These are phyloP conservation scores for Notolabrus celidotus DNA, from an alignment of 2,797 vertebrate genomes.

Conservation along the genomic window DNA sequence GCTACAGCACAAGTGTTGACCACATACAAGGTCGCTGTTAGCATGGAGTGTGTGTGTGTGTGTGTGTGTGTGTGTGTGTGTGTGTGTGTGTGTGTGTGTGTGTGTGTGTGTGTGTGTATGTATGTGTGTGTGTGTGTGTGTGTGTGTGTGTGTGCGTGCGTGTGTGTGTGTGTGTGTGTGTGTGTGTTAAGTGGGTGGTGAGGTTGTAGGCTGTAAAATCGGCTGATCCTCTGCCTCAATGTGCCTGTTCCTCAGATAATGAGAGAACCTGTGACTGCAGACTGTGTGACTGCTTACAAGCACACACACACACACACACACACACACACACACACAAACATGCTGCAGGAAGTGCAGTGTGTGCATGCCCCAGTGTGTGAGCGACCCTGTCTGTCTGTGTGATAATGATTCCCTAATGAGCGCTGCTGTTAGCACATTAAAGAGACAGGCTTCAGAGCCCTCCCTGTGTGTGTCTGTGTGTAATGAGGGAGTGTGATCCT, in stretches of 20 bases:
- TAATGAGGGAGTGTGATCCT: constrained; percentile 37
- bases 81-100: constrained; percentile 3
- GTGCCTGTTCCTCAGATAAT: constrained; percentile 60
- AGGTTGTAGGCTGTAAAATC: constrained; percentile 43
- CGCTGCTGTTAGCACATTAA: constrained; percentile 81
- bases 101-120: constrained; percentile 30
- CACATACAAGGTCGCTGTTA: constrained; percentile 40
- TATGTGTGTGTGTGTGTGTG: constrained; percentile 28
- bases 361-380: constrained; percentile 55
- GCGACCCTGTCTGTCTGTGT: constrained; percentile 62
- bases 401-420: constrained; percentile 83
- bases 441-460: constrained; percentile 75
- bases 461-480: constrained; percentile 43
- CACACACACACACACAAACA: constrained; percentile 20
- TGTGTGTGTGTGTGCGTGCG: too few relatives aligned
- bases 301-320: constrained; percentile 6
- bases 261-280: constrained; percentile 59
- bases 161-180: constrained; percentile 25
- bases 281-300: constrained; percentile 28
- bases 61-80: constrained; percentile 16
- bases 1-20: constrained; percentile 30
- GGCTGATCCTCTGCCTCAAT: constrained; percentile 39
- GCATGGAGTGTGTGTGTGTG: constrained; percentile 24
- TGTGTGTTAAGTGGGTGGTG: constrained; percentile 35
- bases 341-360: constrained; percentile 52